These are phyloP conservation scores for Sycophila sp. DNA, from an alignment of 1,140 invertebrate species.

Conservation along the genomic window DNA sequence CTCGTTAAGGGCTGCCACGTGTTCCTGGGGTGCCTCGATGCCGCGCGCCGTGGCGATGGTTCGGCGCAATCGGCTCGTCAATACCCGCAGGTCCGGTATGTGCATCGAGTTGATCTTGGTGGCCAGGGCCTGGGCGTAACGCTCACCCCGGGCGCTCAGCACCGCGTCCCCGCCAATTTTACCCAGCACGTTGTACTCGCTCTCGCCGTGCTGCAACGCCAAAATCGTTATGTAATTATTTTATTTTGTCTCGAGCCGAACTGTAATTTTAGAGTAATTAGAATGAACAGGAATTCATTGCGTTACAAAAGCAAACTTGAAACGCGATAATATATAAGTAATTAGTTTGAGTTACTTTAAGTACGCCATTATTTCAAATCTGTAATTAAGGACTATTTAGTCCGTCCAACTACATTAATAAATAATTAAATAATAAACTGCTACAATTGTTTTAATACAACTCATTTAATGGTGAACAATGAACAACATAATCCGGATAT, in stretches of 20 bases:
- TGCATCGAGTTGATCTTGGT: slow-evolving; percentile 78
- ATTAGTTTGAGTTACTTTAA: no score
- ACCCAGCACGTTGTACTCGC: slow-evolving; percentile 90
- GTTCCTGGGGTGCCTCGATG: slow-evolving; percentile 83
- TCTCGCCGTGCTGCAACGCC: slow-evolving; percentile 85
- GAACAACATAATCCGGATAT: no score
- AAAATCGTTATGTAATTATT: no score
- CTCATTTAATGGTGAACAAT: no score
- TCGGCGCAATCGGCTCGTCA: slow-evolving; percentile 87
- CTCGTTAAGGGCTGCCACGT: slow-evolving; percentile 86
- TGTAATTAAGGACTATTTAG: no score
- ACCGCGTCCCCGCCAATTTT: slow-evolving; percentile 90
- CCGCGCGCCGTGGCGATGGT: slow-evolving; percentile 87
- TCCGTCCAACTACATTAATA: no score
- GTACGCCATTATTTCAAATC: no score
- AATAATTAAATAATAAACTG: no score
- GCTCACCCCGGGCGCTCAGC: slow-evolving; percentile 80
- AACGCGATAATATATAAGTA: not conserved
- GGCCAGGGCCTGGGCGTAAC: slow-evolving; percentile 82
- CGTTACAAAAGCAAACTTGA: not conserved
- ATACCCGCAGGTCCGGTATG: slow-evolving; percentile 78
- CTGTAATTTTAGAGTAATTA: no score
- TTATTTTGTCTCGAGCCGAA: no score
- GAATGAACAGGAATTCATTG: no score
- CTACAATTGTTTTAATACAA: no score